Evolutionary conservation across 1,140 invertebrate genomes (phyloP).

Genomic region (Ceratina japonica): DNA sequence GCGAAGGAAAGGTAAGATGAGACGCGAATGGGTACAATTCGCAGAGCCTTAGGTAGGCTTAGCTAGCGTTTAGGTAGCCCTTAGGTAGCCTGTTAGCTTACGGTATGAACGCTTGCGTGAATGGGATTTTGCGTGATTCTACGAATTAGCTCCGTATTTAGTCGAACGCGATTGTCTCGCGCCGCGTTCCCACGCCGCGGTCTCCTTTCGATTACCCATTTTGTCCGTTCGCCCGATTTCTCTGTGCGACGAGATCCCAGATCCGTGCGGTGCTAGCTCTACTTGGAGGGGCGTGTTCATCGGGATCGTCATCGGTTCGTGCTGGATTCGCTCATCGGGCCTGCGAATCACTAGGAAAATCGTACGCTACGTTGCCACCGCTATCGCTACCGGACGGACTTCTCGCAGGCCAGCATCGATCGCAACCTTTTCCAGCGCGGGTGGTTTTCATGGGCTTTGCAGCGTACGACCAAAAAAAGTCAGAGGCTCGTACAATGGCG

Average conservation of each 20-base stretch:
- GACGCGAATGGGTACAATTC: conserved; percentile 42
- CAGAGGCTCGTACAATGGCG: conserved; percentile 5
- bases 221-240: neutral
- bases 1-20: conserved; percentile 96
- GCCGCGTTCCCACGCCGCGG: conserved; percentile 2
- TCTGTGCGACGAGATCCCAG: conserved; percentile 9
- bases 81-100: conserved; percentile 64
- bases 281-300: neutral
- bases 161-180: conserved; percentile 8
- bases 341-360: conserved; percentile 21
- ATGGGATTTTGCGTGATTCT: conserved; percentile 58
- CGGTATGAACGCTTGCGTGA: conserved; percentile 64
- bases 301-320: neutral
- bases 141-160: conserved; percentile 26
- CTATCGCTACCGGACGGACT: conserved; percentile 14
- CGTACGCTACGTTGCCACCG: neutral
- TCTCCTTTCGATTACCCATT: neutral
- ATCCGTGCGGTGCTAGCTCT: neutral
- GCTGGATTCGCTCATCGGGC: too few relatives aligned
- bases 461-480: conserved; percentile 9
- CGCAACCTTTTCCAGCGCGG: neutral
- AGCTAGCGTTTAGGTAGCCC: conserved; percentile 53
- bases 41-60: conserved; percentile 43
- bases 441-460: conserved; percentile 8
- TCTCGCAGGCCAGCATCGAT: conserved; percentile 11